These are phyloP conservation scores for Lochmaea crataegi DNA, from an alignment of 2,888 invertebrate species.

Conservation along the genomic window DNA sequence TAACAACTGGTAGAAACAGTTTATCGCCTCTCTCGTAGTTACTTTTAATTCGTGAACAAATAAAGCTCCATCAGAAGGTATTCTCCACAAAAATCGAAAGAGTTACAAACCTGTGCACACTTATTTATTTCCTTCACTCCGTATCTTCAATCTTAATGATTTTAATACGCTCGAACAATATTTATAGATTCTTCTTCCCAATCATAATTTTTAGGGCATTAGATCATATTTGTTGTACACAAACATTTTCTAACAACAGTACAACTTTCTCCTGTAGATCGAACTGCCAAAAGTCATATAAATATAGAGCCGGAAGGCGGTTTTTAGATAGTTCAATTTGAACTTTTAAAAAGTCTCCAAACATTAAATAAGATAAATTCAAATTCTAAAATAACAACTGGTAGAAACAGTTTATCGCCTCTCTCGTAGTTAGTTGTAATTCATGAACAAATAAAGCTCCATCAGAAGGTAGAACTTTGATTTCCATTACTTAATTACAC, in stretches of 20 bases:
- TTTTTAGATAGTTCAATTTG: no score
- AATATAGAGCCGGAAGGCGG: no score
- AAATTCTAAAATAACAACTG: background rate
- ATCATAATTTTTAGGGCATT: no score
- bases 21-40: no score
- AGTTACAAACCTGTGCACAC: background rate
- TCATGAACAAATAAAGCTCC: conserved; percentile 62
- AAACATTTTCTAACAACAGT: no score
- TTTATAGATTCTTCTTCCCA: background rate
- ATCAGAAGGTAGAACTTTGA: conserved; percentile 65
- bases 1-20: no score
- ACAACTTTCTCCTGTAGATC: no score
- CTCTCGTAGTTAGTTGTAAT: conserved; percentile 51
- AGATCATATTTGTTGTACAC: no score
- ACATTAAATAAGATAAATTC: background rate
- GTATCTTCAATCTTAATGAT: background rate
- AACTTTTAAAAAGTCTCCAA: background rate
- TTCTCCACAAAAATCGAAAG: conserved; percentile 1
- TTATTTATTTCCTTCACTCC: background rate
- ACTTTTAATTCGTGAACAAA: no score
- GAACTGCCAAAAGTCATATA: no score
- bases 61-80: no score
- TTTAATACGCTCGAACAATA: background rate
- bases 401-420: background rate
- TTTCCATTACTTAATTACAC: conserved; percentile 67